Base-by-base conservation (phyloP, 2,797 vertebrate genomes). In the Saxicola maurus region DNA sequence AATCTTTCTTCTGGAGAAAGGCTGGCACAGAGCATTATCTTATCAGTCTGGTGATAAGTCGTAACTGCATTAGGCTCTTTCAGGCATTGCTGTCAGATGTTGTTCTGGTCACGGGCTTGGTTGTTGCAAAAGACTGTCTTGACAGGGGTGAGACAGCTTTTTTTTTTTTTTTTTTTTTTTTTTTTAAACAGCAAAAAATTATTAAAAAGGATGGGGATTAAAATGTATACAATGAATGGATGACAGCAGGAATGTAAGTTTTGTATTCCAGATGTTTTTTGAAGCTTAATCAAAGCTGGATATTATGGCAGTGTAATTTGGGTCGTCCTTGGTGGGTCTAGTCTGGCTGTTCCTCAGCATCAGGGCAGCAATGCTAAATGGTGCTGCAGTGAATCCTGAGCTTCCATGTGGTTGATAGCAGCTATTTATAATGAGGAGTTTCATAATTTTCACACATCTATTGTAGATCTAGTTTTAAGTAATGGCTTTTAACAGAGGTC, bases 41-140 rank as follows among this genome's bases (percentile, higher is more conserved):
- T 95, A 95, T 95, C 95, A 69, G 87, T 42, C 48, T 59, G 62
- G 17, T 87, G 94, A 95, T 95, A 95, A 95, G 49, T 27, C 4
- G 15, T 89, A 93, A 94, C 86, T 93, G 89, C 46, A 62, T 93
- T 83, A 83, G 77, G 77, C 85, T 91, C 80, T 91, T 87, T 78
- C 55, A 92, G 66, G 89, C 87, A 56, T 30, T 87, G 71, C 89
- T 95, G 28, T 89, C 79, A 81, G 91, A 86, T 87, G 82, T 68
- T 75, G 53, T 77, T 72, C 89, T 94, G 71, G 64, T 95, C 94
- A 92, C 3, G 21, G 92, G 92, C 91, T 94, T 2, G 0, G 56
- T 35, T 83, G 48, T 95, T 95, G 91, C 87, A 95, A 87, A 91
- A 95, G 77, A 73, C 89, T 73, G 73, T 93, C 87, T 93, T 94